Conservation (phyloP, 1,140 invertebrate genomes). For the Drosophila tristis region DNA sequence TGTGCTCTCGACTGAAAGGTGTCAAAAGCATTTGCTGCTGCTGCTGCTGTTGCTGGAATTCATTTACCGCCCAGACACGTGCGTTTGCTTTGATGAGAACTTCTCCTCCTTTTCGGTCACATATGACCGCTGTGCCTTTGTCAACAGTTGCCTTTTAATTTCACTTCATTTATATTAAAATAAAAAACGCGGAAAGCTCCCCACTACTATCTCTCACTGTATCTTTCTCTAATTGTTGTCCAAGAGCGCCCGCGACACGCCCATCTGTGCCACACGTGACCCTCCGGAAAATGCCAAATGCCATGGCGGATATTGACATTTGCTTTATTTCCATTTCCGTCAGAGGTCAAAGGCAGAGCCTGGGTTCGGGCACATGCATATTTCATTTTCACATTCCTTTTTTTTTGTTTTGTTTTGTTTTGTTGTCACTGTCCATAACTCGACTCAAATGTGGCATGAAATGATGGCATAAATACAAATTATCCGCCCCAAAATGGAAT, state of each 20-base stretch:
- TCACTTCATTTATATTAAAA: slow-evolving; percentile 77
- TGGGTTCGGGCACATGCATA: too few species aligned
- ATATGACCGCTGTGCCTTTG: slow-evolving; percentile 64
- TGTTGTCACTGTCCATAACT: slow-evolving; percentile 46
- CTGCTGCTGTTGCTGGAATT: slow-evolving; percentile 46
- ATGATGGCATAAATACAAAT: slow-evolving; percentile 69
- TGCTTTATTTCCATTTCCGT: slow-evolving; percentile 34
- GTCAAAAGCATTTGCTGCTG: slow-evolving; percentile 74
- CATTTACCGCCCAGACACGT: slow-evolving; percentile 64
- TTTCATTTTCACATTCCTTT: slow-evolving; percentile 2
- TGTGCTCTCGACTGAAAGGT: slow-evolving; percentile 50
- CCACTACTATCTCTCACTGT: slow-evolving; percentile 3
- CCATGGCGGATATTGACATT: slow-evolving; percentile 42
- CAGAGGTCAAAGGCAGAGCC: not conserved
- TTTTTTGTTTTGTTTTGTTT: too few species aligned
- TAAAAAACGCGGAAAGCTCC: slow-evolving; percentile 42
- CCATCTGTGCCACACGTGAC: slow-evolving; percentile 40
- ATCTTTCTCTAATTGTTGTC: slow-evolving; percentile 64
- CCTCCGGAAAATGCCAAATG: slow-evolving; percentile 43
- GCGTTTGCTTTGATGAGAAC: slow-evolving; percentile 65
- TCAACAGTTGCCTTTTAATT: slow-evolving; percentile 81
- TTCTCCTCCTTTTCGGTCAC: slow-evolving; percentile 45
- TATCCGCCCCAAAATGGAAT: slow-evolving; percentile 50
- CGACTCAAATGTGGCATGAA: slow-evolving; percentile 71
- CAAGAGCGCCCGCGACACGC: slow-evolving; percentile 54